Percentiles rank a stretch among this genome's conserved stretches.
Conservation (phyloP, 1,140 invertebrate genomes). For the Dendrolimus punctatus region DNA sequence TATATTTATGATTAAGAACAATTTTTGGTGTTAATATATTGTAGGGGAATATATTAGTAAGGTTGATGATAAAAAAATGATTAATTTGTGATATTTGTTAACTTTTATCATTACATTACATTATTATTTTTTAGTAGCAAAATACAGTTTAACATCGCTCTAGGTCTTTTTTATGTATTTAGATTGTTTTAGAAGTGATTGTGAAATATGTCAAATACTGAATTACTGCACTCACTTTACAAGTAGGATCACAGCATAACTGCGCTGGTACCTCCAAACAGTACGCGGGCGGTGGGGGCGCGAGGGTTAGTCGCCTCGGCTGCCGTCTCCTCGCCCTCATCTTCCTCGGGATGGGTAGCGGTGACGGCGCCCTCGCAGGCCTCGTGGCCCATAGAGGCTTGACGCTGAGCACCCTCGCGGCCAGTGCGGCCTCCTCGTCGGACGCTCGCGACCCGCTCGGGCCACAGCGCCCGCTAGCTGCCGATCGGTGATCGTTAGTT, state of each 20-base stretch:
- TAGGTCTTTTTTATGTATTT: too few relatives aligned
- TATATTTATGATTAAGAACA: too few relatives aligned
- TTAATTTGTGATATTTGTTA: too few relatives aligned
- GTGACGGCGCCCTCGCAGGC: slow-evolving; percentile 27
- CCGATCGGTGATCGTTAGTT: slow-evolving; percentile 59
- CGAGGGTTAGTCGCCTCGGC: slow-evolving; percentile 34
- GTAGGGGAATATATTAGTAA: too few relatives aligned
- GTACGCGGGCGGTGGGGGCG: slow-evolving; percentile 40
- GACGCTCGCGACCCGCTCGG: slow-evolving; percentile 33
- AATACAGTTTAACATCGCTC: too few relatives aligned
- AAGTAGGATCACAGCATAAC: slow-evolving; percentile 49
- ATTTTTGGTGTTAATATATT: too few relatives aligned
- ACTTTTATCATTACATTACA: too few relatives aligned
- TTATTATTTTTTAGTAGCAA: too few relatives aligned
- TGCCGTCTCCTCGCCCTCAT: slow-evolving; percentile 51
- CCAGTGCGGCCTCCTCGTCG: slow-evolving; percentile 44
- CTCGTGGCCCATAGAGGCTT: slow-evolving; percentile 36
- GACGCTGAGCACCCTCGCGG: slow-evolving; percentile 44
- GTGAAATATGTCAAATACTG: too few relatives aligned
- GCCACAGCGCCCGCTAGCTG: slow-evolving; percentile 66
- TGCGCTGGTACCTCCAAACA: slow-evolving; percentile 50
- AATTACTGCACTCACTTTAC: slow-evolving; percentile 31
- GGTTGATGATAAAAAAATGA: too few relatives aligned
- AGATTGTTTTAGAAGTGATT: too few relatives aligned
- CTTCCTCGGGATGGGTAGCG: slow-evolving; percentile 39